Conservation (phyloP, 2,888 invertebrate genomes). For the Macaria liturata region DNA sequence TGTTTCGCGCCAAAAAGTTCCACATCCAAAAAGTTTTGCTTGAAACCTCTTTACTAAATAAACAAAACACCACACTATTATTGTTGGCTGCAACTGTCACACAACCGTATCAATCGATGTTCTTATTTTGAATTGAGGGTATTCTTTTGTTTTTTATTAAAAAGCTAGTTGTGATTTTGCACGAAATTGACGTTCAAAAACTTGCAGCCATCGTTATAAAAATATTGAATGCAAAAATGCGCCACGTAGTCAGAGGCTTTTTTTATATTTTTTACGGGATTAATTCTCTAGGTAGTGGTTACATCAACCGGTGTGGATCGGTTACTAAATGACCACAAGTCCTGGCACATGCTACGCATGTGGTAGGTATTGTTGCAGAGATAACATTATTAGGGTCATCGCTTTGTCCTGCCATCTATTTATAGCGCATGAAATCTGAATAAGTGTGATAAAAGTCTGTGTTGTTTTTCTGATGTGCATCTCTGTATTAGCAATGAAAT, state of each 20-base stretch:
- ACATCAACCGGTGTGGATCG: conserved; percentile 38
- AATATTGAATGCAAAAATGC: too few relatives aligned
- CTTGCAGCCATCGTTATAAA: too few relatives aligned
- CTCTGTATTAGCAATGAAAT: too few relatives aligned
- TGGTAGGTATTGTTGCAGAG: conserved; percentile 70
- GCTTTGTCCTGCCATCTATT: conserved; percentile 43
- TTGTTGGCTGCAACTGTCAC: too few relatives aligned
- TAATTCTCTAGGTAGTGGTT: conserved; percentile 2
- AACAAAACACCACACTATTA: too few relatives aligned
- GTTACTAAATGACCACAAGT: conserved; percentile 57
- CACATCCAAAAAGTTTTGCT: conserved; percentile 58
- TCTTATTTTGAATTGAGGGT: too few relatives aligned
- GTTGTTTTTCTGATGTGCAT: too few relatives aligned
- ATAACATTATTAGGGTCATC: conserved; percentile 66
- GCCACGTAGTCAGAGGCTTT: not conserved
- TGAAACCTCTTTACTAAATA: conserved; percentile 5
- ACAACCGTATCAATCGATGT: too few relatives aligned
- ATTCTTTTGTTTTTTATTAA: too few relatives aligned
- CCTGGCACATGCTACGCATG: conserved; percentile 62
- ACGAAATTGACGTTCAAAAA: too few relatives aligned
- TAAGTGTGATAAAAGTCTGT: not conserved
- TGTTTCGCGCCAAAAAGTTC: conserved; percentile 70
- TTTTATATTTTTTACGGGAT: not conserved
- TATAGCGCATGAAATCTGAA: conserved; percentile 5
- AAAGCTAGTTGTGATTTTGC: too few relatives aligned